These are phyloP conservation scores for zebrafish (Danio rerio) DNA, from an alignment of 2,113 vertebrate species.

Conservation along the genomic window GRCz12tu NC_133198.1:32179501-32180000, in stretches of 20 bases:
- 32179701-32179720: conserved; percentile 64
- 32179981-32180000: conserved; percentile 13
- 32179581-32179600: background rate
- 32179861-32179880: conserved; percentile 52
- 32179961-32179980: conserved; percentile 30
- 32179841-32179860: conserved; percentile 57
- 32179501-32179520: no score
- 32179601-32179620: background rate
- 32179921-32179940: conserved; percentile 49
- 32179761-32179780: conserved; percentile 65
- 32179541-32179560: no score
- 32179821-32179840: conserved; percentile 54
- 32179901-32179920: conserved; percentile 62
- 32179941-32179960: conserved; percentile 46
- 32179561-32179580: background rate
- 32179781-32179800: conserved; percentile 70
- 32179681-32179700: conserved; percentile 55
- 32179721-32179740: conserved; percentile 70
- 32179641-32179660: conserved; percentile 66
- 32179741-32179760: conserved; percentile 71
- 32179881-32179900: conserved; percentile 62
- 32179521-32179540: no score
- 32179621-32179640: conserved; percentile 51
- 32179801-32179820: conserved; percentile 58
- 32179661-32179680: conserved; percentile 62